These are phyloP conservation scores for Syngnathoides biaculeatus DNA, from an alignment of 2,113 vertebrate species.

Conservation along the genomic window DNA sequence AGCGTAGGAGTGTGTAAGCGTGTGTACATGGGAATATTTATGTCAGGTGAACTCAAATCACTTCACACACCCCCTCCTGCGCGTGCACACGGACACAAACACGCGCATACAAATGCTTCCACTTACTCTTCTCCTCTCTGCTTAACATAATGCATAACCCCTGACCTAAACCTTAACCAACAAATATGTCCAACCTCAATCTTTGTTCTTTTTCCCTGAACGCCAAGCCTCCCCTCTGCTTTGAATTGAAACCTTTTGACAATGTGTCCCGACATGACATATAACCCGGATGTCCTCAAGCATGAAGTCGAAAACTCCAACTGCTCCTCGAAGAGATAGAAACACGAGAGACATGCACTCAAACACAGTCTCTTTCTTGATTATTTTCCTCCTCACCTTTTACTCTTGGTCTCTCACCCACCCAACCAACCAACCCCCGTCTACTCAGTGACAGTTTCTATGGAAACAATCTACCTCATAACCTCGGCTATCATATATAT, in stretches of 20 bases:
- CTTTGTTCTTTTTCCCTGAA: not conserved
- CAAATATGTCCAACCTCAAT: not conserved
- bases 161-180: not conserved
- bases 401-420: constrained; percentile 19
- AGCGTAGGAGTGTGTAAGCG: constrained; percentile 32
- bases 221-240: not conserved
- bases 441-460: constrained; percentile 62
- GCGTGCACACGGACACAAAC: constrained; percentile 14
- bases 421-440: too few species aligned
- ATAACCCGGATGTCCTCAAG: not conserved
- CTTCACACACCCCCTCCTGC: constrained; percentile 34
- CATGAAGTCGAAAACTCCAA: not conserved
- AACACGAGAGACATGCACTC: constrained; percentile 4
- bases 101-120: constrained; percentile 19
- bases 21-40: constrained; percentile 49
- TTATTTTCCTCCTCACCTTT: constrained; percentile 30
- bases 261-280: not conserved
- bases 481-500: constrained; percentile 36
- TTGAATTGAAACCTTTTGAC: not conserved
- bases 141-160: not conserved
- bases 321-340: not conserved
- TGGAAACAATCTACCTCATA: constrained; percentile 63
- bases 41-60: constrained; percentile 58
- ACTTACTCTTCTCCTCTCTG: not conserved
- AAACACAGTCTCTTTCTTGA: constrained; percentile 18